Base-by-base conservation (phyloP, 1,140 invertebrate species). In the Formica exsecta region DNA sequence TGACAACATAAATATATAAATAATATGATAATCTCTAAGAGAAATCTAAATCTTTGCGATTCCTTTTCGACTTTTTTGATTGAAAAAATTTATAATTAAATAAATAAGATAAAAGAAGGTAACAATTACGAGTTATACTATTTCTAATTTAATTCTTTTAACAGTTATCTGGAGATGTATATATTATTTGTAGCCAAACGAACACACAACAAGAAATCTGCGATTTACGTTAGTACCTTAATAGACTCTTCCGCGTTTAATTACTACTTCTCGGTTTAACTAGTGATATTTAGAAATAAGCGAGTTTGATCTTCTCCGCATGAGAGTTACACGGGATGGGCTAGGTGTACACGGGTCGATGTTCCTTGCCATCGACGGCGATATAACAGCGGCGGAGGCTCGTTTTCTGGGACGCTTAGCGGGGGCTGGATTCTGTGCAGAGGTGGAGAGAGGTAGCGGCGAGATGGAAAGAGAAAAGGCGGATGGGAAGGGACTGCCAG, bases 381-480 rank as follows among this genome's bases (percentile, higher is more conserved):
- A 83, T 81, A 74, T 86, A 61, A 85, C 66, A 73, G 65, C n/a
- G 80, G 19, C 19, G 41, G 48, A 85, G 61, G 65, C 64, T 65
- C 70, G 87, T 75, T 87, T 77, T 86, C 85, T 86, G 85, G 65
- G 57, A 79, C 79, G 66, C 77, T 83, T 62, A 86, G 88, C 86
- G 87, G 89, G 87, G 86, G 87, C 75, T 85, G 81, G 81, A 85
- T 85, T 59, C 59, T 85, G 54, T 85, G 64, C 70, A 59, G 48
- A 86, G 36, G 38, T 59, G 38, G 83, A 85, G 88, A 71, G 70
- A 89, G 81, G 38, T 62, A 44, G 80, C 44, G 64, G 74, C 66
- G 73, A 70, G 61, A 65, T 83, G 62, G 86, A 77, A 89, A 85
- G 86, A 87, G 84, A 75, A 62, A 87, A 83, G 86, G 74, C 68